These are phyloP conservation scores for Himalopsyche kuldschensis DNA, from an alignment of 2,888 invertebrate genomes.

Conservation along the genomic window DNA sequence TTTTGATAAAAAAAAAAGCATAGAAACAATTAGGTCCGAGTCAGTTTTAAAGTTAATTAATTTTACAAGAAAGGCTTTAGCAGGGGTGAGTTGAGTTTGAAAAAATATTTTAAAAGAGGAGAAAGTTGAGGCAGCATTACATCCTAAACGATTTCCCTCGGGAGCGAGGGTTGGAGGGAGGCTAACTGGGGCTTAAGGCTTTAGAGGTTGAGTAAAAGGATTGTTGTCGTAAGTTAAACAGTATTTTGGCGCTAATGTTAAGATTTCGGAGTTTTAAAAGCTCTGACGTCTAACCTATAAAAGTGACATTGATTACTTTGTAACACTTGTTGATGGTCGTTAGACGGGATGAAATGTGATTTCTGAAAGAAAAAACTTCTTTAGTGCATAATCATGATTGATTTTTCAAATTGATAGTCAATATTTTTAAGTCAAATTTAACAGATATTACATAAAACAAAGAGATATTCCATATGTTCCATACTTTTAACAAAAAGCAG, in stretches of 20 bases:
- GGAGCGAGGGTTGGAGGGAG: constrained; percentile 7
- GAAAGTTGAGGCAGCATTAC: constrained; percentile 32
- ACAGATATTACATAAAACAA: too few relatives aligned
- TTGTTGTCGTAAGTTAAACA: constrained; percentile 36
- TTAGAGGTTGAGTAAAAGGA: constrained; percentile 25
- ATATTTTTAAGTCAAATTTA: too few relatives aligned
- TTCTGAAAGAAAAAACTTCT: neutral
- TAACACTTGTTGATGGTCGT: neutral
- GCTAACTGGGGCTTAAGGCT: neutral
- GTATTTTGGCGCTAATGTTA: neutral
- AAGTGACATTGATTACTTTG: neutral
- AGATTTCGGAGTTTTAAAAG: neutral
- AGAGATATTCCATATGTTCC: too few relatives aligned
- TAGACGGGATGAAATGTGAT: neutral
- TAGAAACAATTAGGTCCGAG: constrained; percentile 35
- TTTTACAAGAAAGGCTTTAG: constrained; percentile 32
- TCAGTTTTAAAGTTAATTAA: constrained; percentile 36
- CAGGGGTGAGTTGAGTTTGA: constrained; percentile 23
- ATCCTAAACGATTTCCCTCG: constrained; percentile 37
- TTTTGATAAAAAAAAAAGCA: constrained; percentile 20
- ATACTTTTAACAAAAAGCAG: too few relatives aligned
- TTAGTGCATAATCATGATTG: too few relatives aligned
- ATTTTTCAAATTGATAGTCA: too few relatives aligned
- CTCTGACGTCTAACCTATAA: neutral
- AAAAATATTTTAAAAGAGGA: constrained; percentile 31